Base-by-base conservation (phyloP, 37 sponge, comb jelly and placozoan species). In the Sycon ciliatum region DNA sequence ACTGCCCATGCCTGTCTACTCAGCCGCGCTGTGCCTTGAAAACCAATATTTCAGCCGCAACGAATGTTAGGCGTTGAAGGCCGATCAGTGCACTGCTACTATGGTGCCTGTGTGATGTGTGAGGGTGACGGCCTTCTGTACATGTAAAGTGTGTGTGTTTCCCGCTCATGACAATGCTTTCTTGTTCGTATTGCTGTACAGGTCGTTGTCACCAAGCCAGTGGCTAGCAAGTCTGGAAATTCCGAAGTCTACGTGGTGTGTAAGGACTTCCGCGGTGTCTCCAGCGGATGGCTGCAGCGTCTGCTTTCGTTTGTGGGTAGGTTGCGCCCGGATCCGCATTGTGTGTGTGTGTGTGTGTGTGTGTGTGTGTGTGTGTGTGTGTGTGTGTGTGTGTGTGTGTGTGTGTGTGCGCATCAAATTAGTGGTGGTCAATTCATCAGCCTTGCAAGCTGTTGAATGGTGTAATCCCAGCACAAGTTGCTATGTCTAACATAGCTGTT, bases 241-340 rank as follows among this genome's bases (percentile, higher is more conserved):
- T 85, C 85, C 11, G 86, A 86, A 74, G 84, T 80, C 34, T 95
- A 95, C 73, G 24, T 84, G 1, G 71, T 95, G 27, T 95, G 96
- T 78, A 16, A 82, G 27, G 80, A 77, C 5, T 95, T 68, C 84
- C 28, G 40, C 3, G 79, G 72, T 7, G n/a, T 74, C 30, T 54
- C 72, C 4, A 24, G 32, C 55, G 72, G 31, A 3, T n/a, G 55
- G 6, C 56, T 71, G 9, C 27, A 3, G 3, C 20, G 18, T 2
- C 32, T 71, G 31, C 55, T n/a, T n/a, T n/a, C n/a, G n/a, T n/a
- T n/a, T n/a, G n/a, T n/a, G n/a, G n/a, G n/a, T n/a, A n/a, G n/a
- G n/a, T n/a, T n/a, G n/a, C n/a, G n/a, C n/a, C n/a, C n/a, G n/a
- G n/a, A n/a, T n/a, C n/a, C n/a, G n/a, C n/a, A n/a, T n/a, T 42